A percentile compares a stretch with the other conserved stretches of the same genome.
These are phyloP conservation scores for Noturus placidus DNA, from an alignment of 2,113 vertebrate species.

Conservation along the genomic window DNA sequence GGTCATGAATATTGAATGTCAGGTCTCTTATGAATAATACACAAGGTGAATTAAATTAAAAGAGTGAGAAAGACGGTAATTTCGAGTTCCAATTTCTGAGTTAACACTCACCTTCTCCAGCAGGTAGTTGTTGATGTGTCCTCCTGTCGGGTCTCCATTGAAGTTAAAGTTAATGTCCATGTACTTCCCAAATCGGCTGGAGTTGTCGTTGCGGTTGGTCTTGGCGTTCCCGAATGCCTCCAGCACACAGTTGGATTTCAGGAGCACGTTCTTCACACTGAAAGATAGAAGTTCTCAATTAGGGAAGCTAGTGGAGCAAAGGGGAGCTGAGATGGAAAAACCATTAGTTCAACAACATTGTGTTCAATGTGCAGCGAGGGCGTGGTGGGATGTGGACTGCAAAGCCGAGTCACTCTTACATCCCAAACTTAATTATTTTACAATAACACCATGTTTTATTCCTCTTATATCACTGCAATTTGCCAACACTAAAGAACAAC, in stretches of 20 bases:
- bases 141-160: constrained; percentile 88
- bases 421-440: not conserved
- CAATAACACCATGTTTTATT: not conserved
- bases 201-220: constrained; percentile 95
- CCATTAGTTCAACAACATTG: not conserved
- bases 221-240: constrained; percentile 94
- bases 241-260: constrained; percentile 91
- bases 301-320: not conserved
- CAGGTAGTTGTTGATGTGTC: constrained; percentile 94
- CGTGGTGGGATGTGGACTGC: not conserved
- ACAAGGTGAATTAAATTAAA: not conserved
- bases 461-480: not conserved
- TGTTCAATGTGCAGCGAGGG: not conserved
- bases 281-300: not conserved
- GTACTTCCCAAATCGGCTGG: constrained; percentile 94
- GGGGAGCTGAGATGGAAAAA: not conserved
- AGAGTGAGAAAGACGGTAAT: not conserved
- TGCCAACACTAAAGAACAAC: not conserved
- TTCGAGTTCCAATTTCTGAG: constrained; percentile 15
- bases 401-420: not conserved
- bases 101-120: constrained; percentile 86
- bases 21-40: not conserved
- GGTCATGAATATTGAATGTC: not conserved
- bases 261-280: constrained; percentile 89
- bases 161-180: constrained; percentile 99